phyloP scores from a whole-genome alignment of 2,888 invertebrate species.

The Xestia sexstrigata region DNA sequence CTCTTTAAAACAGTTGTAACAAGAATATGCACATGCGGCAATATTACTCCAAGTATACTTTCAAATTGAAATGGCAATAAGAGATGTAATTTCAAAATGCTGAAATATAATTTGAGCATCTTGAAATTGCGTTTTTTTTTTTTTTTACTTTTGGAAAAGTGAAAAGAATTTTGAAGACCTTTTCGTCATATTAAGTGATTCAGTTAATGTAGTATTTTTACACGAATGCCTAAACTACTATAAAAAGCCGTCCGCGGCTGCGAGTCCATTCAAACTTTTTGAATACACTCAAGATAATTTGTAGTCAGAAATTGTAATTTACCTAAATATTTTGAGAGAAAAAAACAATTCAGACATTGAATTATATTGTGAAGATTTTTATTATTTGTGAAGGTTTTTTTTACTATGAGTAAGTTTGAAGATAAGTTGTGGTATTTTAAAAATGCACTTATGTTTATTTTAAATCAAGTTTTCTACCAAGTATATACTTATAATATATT shows the following conservation, averaged over 20 bases:
- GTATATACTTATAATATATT: too few species aligned
- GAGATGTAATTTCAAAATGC: not conserved
- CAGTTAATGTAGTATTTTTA: not conserved
- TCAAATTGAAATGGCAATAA: not conserved
- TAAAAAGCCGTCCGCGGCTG: too few species aligned
- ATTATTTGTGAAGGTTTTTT: not conserved
- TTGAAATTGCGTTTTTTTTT: too few species aligned
- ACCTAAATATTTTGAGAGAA: not conserved
- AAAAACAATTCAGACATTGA: not conserved
- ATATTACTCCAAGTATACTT: constrained; percentile 18
- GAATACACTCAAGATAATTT: not conserved
- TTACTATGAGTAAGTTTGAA: not conserved
- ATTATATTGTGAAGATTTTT: not conserved
- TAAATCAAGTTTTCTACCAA: not conserved
- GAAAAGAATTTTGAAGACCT: too few species aligned
- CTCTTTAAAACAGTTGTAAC: constrained; percentile 34
- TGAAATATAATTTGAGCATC: too few species aligned
- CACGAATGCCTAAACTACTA: not conserved
- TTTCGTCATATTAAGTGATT: not conserved
- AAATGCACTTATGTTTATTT: too few species aligned
- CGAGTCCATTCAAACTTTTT: not conserved
- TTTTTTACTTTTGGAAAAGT: too few species aligned
- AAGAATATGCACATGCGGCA: constrained; percentile 24
- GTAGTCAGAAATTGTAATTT: not conserved
- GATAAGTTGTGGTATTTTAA: not conserved